Percentiles rank a stretch among this genome's conserved stretches.
Evolutionary conservation across 2,113 vertebrate species (phyloP).

Genomic region (Myanophis thanlyinensis): DNA sequence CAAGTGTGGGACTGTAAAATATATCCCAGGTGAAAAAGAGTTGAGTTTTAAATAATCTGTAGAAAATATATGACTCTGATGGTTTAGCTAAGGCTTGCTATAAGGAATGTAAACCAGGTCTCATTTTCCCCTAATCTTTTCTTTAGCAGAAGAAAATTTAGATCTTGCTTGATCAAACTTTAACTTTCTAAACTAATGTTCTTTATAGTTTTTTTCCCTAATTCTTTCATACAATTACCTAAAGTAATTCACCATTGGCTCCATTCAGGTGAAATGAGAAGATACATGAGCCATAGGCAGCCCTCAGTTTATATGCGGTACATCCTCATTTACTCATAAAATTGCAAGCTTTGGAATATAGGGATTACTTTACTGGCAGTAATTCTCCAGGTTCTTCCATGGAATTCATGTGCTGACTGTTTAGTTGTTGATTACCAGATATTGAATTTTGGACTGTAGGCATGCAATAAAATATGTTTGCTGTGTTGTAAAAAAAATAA

Average conservation of each 20-base stretch:
- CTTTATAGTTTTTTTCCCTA: background rate
- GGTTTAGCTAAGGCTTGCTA: background rate
- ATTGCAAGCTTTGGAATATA: background rate
- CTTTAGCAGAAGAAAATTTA: background rate
- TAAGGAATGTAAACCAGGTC: background rate
- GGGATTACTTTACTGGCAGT: background rate
- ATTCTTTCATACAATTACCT: background rate
- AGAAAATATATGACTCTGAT: background rate
- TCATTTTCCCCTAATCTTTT: background rate
- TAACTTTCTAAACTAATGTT: background rate
- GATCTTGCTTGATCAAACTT: background rate
- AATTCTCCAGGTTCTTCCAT: background rate
- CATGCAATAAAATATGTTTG: background rate
- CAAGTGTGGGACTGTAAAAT: background rate
- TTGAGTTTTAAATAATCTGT: background rate
- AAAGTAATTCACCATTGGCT: background rate
- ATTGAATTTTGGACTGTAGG: background rate
- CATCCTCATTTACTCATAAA: background rate
- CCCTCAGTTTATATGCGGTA: background rate
- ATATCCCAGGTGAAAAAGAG: background rate
- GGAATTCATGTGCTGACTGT: background rate
- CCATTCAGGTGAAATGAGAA: background rate
- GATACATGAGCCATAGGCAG: background rate
- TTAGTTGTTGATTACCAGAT: background rate
- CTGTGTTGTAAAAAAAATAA: background rate